phyloP scores from a whole-genome alignment of 2,113 vertebrate species.

The Rhagologus leucostigma region DNA sequence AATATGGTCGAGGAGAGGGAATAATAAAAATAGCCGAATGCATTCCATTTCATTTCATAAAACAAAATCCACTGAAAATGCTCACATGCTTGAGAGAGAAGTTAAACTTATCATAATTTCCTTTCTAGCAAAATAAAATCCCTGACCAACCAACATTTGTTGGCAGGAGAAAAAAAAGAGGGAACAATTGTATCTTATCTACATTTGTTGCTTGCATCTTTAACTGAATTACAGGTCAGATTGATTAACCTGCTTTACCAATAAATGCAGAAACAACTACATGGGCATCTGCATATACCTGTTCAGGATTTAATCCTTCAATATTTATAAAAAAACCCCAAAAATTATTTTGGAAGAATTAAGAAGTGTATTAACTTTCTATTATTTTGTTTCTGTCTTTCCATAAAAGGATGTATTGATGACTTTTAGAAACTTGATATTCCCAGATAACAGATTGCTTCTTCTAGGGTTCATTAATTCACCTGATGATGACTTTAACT shows the following conservation, averaged over 20 bases:
- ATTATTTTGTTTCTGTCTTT: neutral
- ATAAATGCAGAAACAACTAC: neutral
- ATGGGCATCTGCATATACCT: neutral
- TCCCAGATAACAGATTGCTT: neutral
- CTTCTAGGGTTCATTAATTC: neutral
- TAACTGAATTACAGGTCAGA: neutral
- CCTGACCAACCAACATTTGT: neutral
- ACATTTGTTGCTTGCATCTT: neutral
- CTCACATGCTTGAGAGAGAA: neutral
- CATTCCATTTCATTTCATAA: neutral
- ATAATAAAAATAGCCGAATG: constrained; percentile 6
- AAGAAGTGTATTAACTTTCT: neutral
- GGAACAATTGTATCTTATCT: neutral
- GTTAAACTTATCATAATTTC: neutral
- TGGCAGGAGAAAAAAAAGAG: neutral
- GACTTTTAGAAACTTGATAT: neutral
- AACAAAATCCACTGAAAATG: neutral
- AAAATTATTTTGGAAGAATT: neutral
- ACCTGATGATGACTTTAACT: neutral
- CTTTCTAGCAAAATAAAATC: neutral
- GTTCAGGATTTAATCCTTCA: neutral
- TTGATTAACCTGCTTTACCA: neutral
- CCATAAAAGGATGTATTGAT: neutral
- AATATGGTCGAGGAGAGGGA: neutral
- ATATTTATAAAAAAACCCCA: neutral